These are phyloP conservation scores for Nemoura dubitans DNA, from an alignment of 2,888 invertebrate genomes.

Conservation along the genomic window DNA sequence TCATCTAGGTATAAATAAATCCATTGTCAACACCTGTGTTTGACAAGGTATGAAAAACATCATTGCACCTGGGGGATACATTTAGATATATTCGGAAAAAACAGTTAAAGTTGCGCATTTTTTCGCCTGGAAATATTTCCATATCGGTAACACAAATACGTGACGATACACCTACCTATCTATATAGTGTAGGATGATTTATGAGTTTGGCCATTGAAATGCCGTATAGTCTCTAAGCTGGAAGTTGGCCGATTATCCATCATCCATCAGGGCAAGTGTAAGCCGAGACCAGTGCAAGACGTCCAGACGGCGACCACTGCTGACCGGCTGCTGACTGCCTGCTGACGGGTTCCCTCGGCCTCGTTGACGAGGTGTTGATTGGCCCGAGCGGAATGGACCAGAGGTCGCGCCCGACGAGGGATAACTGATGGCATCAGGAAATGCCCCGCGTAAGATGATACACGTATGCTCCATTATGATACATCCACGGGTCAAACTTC, in stretches of 20 bases:
- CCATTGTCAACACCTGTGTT: slow-evolving; percentile 4
- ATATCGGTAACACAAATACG: background rate
- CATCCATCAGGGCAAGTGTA: background rate
- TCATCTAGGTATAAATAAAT: background rate
- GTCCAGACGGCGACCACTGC: background rate
- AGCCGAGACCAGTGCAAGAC: background rate
- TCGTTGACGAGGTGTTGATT: background rate
- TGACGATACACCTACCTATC: background rate
- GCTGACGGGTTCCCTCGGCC: background rate
- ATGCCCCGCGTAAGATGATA: background rate
- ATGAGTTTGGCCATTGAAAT: background rate
- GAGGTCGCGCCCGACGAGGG: background rate
- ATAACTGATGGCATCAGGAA: slow-evolving; percentile 12
- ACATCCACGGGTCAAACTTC: background rate
- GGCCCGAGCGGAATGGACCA: background rate
- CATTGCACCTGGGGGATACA: background rate
- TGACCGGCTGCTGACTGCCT: background rate
- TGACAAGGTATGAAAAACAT: background rate
- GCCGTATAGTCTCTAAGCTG: background rate
- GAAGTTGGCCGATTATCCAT: background rate
- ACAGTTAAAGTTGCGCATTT: background rate
- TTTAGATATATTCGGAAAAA: background rate
- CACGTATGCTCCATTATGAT: slow-evolving; percentile 12
- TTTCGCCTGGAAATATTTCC: background rate
- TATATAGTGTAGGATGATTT: background rate